Evolutionary conservation across 2,797 vertebrate genomes (phyloP), one percentile per base, ranked within the genome.

Genomic region (Acestrorhynchus altus): DNA sequence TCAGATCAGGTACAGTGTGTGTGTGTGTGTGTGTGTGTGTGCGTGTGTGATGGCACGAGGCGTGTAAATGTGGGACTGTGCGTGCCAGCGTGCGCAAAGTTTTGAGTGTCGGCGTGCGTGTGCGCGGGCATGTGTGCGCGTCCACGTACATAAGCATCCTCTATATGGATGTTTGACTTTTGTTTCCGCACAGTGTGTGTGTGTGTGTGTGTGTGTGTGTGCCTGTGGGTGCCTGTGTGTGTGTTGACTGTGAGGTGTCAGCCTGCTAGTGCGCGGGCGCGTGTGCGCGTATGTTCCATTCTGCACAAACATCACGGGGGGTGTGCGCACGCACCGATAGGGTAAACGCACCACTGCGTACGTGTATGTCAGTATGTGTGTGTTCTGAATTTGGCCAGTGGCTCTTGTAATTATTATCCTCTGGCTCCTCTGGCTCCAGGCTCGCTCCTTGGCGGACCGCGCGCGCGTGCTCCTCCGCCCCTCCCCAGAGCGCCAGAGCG

Each of bases 381-480:
- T 66, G 76, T 52, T 74, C 77, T 47, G 72, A 76, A 86, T 72
- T 39, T 64, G 66, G 73, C 77, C 74, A 44, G 72, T 84, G 76
- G 56, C 56, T 59, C 56, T 24, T 59, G 73, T 85, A 82, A 90
- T 89, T 88, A 81, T 79, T 80, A 80, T 66, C 88, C 85, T 76
- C 81, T 65, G 85, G 83, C 85, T 72, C 73, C 60, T 76, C 81
- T 65, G 85, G 83, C 85, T 72, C 73, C 60, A 44, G 86, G 76
- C 88, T 87, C 81, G 52, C 88, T 81, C 85, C 84, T 89, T 83
- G 85, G 87, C 88, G 90, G 87, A 15, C 79, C 86, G 87, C 87
- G 87, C 87, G 86, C 85, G 87, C 85, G 89, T 85, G 84, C 86
- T 89, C 87, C 92, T 90, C 87, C 84, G 90, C 93, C 92, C 90